phyloP scores from a whole-genome alignment of 2,888 invertebrate genomes.

The Pemphredon lugubris region DNA sequence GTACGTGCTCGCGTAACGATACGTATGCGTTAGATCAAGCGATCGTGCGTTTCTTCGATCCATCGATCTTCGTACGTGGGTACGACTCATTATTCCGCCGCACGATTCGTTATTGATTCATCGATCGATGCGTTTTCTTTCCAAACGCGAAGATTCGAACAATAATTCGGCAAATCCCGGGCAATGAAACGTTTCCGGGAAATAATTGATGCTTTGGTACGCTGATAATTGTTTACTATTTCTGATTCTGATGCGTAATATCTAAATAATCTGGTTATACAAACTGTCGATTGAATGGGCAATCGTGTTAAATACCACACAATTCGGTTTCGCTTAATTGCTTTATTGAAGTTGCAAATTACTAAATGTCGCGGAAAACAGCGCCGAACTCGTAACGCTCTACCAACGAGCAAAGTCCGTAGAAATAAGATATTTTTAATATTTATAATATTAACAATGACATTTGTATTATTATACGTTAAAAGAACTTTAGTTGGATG shows the following conservation, averaged over 20 bases:
- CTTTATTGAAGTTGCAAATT: constrained; percentile 51
- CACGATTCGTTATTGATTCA: too few species aligned
- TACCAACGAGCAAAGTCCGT: neutral
- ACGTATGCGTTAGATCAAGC: too few species aligned
- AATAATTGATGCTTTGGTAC: constrained; percentile 13
- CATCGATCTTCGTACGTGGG: too few species aligned
- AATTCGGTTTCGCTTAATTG: constrained; percentile 52
- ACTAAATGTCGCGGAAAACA: constrained; percentile 47
- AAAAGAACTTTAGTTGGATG: too few species aligned
- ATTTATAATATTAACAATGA: too few species aligned
- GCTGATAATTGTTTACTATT: constrained; percentile 23
- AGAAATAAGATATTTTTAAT: constrained; percentile 29
- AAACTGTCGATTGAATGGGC: constrained; percentile 22
- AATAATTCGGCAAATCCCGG: too few species aligned
- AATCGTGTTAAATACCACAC: constrained; percentile 46
- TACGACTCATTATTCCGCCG: too few species aligned
- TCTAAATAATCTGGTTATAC: constrained; percentile 46
- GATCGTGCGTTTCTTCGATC: too few species aligned
- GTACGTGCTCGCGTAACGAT: too few species aligned
- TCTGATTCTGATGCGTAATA: constrained; percentile 21
- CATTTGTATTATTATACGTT: too few species aligned
- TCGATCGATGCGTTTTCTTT: too few species aligned
- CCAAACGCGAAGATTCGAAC: too few species aligned
- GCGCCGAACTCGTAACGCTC: constrained; percentile 40
- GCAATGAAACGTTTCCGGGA: constrained; percentile 28